A percentile compares a stretch with the other conserved stretches of the same genome.
These are phyloP conservation scores for Hipparchia semele DNA, from an alignment of 2,888 invertebrate species.

Conservation along the genomic window DNA sequence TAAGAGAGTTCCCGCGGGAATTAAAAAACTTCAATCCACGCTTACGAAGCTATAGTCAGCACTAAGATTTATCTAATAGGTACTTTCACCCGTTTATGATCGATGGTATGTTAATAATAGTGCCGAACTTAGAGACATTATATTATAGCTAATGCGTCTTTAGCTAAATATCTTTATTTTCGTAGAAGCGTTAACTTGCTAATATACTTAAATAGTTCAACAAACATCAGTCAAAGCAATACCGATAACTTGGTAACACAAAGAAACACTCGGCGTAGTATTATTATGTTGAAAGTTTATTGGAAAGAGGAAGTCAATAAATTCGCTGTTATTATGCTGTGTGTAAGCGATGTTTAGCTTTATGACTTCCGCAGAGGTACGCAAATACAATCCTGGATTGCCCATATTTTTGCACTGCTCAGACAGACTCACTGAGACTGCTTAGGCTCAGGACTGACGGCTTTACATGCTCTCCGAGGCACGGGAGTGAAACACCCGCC, in stretches of 20 bases:
- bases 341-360: neutral
- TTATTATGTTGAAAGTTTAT: conserved; percentile 6
- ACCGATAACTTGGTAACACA: neutral
- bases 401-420: neutral
- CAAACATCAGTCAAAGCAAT: neutral
- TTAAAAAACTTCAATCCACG: too few relatives aligned
- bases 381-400: neutral
- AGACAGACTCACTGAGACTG: too few relatives aligned
- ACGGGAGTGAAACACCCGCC: too few relatives aligned
- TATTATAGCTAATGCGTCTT: too few relatives aligned
- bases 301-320: neutral
- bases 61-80: neutral
- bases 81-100: conserved; percentile 5
- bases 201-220: neutral
- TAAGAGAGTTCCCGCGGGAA: too few relatives aligned
- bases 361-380: neutral
- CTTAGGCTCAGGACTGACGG: too few relatives aligned
- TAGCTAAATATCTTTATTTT: too few relatives aligned
- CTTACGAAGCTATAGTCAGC: too few relatives aligned
- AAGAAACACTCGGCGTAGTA: neutral
- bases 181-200: too few relatives aligned
- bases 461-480: too few relatives aligned
- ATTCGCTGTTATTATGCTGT: neutral
- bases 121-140: too few relatives aligned
- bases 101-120: too few relatives aligned